A percentile compares a stretch with the other conserved stretches of the same genome.
Conservation (phyloP, 2,797 vertebrate genomes). For the Poeciliopsis presidionis region DNA sequence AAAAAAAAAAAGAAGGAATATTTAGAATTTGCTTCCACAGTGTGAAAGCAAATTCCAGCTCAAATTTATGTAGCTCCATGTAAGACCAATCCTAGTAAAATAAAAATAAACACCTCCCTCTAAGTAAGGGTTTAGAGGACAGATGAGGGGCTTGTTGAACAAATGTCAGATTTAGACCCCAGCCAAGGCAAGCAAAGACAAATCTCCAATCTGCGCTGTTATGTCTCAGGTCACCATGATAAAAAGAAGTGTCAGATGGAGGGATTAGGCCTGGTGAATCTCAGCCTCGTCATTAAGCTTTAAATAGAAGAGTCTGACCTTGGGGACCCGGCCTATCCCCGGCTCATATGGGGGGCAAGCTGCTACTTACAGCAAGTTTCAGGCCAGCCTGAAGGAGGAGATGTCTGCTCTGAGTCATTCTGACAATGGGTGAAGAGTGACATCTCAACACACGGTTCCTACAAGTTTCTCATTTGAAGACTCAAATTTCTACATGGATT, state of each 20-base stretch:
- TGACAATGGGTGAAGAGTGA: constrained; percentile 16
- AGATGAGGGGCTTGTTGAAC: constrained; percentile 57
- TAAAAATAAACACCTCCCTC: constrained; percentile 13
- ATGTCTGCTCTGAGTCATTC: constrained; percentile 46
- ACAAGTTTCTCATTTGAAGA: neutral
- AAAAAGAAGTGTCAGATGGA: constrained; percentile 69
- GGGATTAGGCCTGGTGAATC: constrained; percentile 61
- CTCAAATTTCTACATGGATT: neutral
- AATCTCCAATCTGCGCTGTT: constrained; percentile 67
- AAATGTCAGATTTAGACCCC: constrained; percentile 65
- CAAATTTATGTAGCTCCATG: neutral
- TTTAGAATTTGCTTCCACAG: constrained; percentile 24
- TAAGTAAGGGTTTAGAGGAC: constrained; percentile 54
- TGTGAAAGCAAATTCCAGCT: constrained; percentile 17
- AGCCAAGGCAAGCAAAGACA: constrained; percentile 53
- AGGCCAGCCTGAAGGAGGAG: constrained; percentile 49
- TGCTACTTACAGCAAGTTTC: constrained; percentile 63
- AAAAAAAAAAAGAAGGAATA: constrained; percentile 12
- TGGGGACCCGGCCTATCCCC: constrained; percentile 53
- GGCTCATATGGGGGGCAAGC: constrained; percentile 70
- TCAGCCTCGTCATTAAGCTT: constrained; percentile 69
- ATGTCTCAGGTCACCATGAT: constrained; percentile 53
- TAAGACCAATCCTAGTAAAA: constrained; percentile 36
- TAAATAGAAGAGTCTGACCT: constrained; percentile 67
- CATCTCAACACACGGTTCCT: constrained; percentile 3